These are phyloP conservation scores for Tragelaphus eurycerus DNA, from an alignment of 2,797 vertebrate genomes.

Conservation along the genomic window DNA sequence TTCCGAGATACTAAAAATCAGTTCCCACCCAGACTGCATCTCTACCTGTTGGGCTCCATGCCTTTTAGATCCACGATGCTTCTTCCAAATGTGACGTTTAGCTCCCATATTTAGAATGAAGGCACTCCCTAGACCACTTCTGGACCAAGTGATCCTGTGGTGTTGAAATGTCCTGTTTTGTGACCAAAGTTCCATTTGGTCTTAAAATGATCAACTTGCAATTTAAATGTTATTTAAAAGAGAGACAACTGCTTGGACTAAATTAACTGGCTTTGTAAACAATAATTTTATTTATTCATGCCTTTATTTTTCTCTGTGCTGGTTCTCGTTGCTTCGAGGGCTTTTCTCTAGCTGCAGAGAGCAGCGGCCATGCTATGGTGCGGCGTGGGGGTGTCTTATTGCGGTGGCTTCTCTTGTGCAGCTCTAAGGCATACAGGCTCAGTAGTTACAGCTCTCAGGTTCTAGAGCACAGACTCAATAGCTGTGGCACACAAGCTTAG, in stretches of 20 bases:
- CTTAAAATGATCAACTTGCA: background rate
- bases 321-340: background rate
- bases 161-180: background rate
- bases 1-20: background rate
- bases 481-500: background rate
- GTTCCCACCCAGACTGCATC: background rate
- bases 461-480: background rate
- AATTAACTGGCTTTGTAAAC: background rate
- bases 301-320: background rate
- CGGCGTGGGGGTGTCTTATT: background rate
- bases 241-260: background rate
- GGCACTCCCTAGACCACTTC: background rate
- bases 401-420: background rate
- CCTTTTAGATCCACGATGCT: background rate
- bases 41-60: background rate
- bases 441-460: background rate
- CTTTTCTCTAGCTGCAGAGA: background rate
- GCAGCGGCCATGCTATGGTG: background rate
- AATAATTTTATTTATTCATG: background rate
- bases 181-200: slow-evolving; percentile 1
- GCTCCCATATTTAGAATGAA: background rate
- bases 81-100: background rate
- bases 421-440: background rate
- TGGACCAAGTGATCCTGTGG: background rate
- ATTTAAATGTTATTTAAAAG: slow-evolving; percentile 26